phyloP scores from a whole-genome alignment of 2,113 vertebrate species.

The Barnardius zonarius region DNA sequence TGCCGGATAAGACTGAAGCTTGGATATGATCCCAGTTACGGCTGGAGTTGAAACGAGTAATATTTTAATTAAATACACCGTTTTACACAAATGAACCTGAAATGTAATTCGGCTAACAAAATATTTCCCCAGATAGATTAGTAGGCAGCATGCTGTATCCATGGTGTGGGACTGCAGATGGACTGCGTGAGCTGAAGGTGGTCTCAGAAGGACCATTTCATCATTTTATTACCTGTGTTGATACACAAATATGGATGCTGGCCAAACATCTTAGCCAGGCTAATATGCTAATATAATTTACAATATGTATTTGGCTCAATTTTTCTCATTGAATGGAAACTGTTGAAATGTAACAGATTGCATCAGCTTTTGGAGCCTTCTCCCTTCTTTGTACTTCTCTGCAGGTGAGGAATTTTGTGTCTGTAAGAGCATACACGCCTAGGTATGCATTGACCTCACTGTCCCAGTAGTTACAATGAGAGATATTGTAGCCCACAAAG shows the following conservation, averaged over 20 bases:
- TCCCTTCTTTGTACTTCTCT: constrained; percentile 3
- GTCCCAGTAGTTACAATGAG: neutral
- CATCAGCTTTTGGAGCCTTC: constrained; percentile 27
- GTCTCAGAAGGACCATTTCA: constrained; percentile 66
- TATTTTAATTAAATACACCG: constrained; percentile 63
- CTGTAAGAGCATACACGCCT: neutral
- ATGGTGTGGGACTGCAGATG: constrained; percentile 57
- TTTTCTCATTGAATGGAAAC: constrained; percentile 46
- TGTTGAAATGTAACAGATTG: constrained; percentile 11
- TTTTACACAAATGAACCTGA: constrained; percentile 50
- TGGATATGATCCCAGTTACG: constrained; percentile 54
- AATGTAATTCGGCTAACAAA: constrained; percentile 2
- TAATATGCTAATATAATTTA: constrained; percentile 62
- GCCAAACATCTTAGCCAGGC: constrained; percentile 58
- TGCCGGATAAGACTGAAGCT: constrained; percentile 21
- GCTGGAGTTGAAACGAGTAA: constrained; percentile 40
- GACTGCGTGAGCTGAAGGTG: constrained; percentile 35
- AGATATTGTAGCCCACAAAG: neutral
- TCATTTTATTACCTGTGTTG: constrained; percentile 67
- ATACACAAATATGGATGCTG: constrained; percentile 67
- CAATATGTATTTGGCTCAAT: constrained; percentile 30
- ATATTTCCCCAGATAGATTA: constrained; percentile 54
- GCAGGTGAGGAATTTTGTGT: neutral
- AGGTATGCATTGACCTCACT: neutral
- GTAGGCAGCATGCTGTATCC: constrained; percentile 31